Percentiles rank a stretch among this genome's conserved stretches.
Conservation (phyloP, 2,797 vertebrate species). For the Anas acuta region DNA sequence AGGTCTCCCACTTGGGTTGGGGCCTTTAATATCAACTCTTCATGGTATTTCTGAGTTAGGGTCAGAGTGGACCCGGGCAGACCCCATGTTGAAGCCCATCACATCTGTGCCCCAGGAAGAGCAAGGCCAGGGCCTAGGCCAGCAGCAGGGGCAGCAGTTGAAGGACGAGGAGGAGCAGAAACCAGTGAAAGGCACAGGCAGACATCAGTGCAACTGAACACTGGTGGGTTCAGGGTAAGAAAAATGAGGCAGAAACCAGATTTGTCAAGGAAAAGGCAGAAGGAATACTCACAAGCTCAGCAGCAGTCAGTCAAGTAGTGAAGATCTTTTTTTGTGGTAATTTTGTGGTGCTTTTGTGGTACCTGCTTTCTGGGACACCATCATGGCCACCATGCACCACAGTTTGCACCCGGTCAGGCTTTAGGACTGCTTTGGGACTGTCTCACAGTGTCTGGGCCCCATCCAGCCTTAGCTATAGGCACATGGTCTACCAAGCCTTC, state of each 20-base stretch:
- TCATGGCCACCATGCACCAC: background rate
- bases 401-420: background rate
- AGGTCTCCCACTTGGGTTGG: background rate
- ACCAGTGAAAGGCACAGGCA: background rate
- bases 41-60: background rate
- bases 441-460: background rate
- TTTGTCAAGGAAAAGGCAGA: background rate
- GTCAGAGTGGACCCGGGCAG: background rate
- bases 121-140: background rate
- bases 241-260: background rate
- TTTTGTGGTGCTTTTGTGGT: too few species aligned
- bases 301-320: background rate
- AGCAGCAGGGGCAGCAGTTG: background rate
- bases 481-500: background rate
- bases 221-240: background rate
- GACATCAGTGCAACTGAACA: background rate
- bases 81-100: too few species aligned
- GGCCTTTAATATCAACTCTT: background rate
- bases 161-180: background rate
- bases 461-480: fast-evolving
- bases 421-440: too few species aligned
- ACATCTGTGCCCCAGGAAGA: background rate
- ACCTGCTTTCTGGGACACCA: background rate
- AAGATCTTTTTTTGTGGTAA: background rate
- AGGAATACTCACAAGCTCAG: background rate